These are phyloP conservation scores for Alligator mississippiensis DNA, from an alignment of 2,113 vertebrate species.

Conservation along the genomic window DNA sequence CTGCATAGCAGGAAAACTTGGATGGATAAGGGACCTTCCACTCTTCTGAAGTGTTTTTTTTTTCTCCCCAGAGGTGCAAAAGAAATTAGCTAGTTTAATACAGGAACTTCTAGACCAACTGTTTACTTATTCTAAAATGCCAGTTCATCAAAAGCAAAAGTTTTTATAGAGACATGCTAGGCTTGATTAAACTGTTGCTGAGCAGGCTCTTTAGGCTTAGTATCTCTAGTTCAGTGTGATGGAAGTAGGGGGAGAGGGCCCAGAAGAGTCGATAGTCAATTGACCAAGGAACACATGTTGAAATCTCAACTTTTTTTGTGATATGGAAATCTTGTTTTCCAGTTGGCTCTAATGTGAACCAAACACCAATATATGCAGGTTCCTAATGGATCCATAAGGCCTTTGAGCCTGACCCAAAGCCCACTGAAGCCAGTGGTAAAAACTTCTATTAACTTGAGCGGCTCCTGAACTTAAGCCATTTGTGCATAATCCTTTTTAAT, in stretches of 20 bases:
- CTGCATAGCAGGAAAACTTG: background rate
- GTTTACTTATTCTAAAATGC: background rate
- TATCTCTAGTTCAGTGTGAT: background rate
- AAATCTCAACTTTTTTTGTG: slow-evolving; percentile 11
- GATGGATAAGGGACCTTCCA: background rate
- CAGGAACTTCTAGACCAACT: background rate
- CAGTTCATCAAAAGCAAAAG: background rate
- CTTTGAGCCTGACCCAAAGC: background rate
- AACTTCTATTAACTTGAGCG: background rate
- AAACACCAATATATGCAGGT: slow-evolving; percentile 43
- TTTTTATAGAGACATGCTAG: background rate
- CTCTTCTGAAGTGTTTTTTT: background rate
- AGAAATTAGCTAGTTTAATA: background rate
- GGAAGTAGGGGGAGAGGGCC: background rate
- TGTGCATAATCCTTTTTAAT: slow-evolving; percentile 34
- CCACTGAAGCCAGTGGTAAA: background rate
- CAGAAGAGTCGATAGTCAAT: background rate
- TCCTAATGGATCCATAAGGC: background rate
- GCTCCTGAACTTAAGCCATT: slow-evolving; percentile 12
- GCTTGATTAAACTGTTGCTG: background rate
- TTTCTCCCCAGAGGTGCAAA: background rate
- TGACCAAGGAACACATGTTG: slow-evolving; percentile 16
- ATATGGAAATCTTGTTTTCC: background rate
- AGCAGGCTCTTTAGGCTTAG: background rate
- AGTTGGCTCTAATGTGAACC: background rate